Conservation (phyloP, 2,113 vertebrate genomes). For the Gobio gobio region DNA sequence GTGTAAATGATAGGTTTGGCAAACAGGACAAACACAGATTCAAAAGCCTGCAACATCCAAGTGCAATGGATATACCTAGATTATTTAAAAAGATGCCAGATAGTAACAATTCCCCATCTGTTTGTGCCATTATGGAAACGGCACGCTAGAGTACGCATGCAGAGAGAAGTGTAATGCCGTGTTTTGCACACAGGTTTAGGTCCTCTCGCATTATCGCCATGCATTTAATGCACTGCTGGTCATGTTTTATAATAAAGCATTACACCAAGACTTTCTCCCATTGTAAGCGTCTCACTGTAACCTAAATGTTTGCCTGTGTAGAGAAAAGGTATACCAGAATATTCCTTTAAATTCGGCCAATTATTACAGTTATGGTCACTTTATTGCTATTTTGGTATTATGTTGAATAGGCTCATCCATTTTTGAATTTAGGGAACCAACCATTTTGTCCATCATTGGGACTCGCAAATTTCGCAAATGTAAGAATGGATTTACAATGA, state of each 20-base stretch:
- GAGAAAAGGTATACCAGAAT: background rate
- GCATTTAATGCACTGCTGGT: slow-evolving; percentile 26
- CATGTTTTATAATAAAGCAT: background rate
- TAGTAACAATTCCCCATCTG: slow-evolving; percentile 55
- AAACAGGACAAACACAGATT: slow-evolving; percentile 80
- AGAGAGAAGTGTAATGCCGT: slow-evolving; percentile 46
- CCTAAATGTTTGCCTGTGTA: background rate
- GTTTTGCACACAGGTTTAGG: slow-evolving; percentile 66
- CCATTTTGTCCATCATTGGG: background rate
- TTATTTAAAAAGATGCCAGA: slow-evolving; percentile 75
- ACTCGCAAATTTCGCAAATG: background rate
- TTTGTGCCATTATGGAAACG: slow-evolving; percentile 55
- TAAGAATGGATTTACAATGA: background rate
- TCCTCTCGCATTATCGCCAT: slow-evolving; percentile 63
- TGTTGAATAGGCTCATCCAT: background rate
- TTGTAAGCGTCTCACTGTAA: background rate
- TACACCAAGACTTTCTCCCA: no score
- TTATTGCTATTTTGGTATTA: background rate
- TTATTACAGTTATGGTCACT: background rate
- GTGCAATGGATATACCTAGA: slow-evolving; percentile 69
- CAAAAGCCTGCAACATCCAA: slow-evolving; percentile 68
- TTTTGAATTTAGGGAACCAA: background rate
- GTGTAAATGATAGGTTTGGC: slow-evolving; percentile 91
- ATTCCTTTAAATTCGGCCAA: background rate
- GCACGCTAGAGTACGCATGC: slow-evolving; percentile 52